phyloP scores from a whole-genome alignment of 2,888 invertebrate species.

The Oeneis ivallda region DNA sequence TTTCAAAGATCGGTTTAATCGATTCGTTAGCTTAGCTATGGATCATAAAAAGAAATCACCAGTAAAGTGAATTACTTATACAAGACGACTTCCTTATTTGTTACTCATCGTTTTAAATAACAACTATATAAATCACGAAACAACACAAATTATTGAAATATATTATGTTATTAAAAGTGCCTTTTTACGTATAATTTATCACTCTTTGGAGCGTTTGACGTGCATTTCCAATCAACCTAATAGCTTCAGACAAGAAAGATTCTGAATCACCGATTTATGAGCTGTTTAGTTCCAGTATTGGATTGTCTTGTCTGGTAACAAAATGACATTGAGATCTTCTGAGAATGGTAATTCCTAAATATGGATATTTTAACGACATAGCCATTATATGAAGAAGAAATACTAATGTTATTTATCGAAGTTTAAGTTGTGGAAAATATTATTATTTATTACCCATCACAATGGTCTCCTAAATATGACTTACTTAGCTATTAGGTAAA shows the following conservation, averaged over 20 bases:
- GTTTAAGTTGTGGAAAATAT: no score
- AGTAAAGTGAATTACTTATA: neutral
- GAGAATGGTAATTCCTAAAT: neutral
- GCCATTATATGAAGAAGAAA: neutral
- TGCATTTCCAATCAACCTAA: constrained; percentile 34
- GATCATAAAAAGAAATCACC: constrained; percentile 1
- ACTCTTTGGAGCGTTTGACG: constrained; percentile 25
- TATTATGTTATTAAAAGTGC: constrained; percentile 2
- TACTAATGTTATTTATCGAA: neutral
- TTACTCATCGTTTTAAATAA: constrained; percentile 9
- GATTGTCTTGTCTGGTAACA: constrained; percentile 21
- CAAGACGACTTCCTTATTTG: constrained; percentile 1
- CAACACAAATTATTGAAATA: neutral
- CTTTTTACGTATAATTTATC: constrained; percentile 24
- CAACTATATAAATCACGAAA: neutral
- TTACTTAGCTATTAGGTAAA: no score
- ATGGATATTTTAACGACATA: neutral
- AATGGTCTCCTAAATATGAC: no score
- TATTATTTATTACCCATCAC: no score
- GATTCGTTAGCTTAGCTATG: no score
- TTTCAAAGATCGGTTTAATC: no score
- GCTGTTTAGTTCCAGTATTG: constrained; percentile 18
- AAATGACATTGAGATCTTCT: constrained; percentile 19
- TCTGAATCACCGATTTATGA: constrained; percentile 24
- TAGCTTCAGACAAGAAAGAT: constrained; percentile 27